Conservation (phyloP, 1,140 invertebrate species). For the Reticulitermes speratus region DNA sequence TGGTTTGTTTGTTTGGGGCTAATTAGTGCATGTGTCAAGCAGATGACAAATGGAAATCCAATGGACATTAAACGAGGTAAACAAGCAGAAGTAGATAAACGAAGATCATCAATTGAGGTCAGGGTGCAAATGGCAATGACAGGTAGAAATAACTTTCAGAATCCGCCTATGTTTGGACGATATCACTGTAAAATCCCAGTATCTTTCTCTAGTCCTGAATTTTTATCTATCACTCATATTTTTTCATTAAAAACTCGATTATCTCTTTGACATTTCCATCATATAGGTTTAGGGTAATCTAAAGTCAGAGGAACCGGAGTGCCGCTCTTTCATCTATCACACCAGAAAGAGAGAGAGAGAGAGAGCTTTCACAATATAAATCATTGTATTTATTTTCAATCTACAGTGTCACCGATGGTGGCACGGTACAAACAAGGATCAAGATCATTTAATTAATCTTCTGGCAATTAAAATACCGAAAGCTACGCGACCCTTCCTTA, state of each 20-base stretch:
- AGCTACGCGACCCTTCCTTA: background rate
- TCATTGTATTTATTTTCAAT: background rate
- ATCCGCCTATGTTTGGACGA: background rate
- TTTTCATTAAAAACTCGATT: background rate
- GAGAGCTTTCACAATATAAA: background rate
- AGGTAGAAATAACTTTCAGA: background rate
- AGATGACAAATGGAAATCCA: background rate
- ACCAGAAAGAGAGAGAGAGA: background rate
- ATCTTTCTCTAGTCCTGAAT: background rate
- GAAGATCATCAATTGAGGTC: background rate
- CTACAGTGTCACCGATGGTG: background rate
- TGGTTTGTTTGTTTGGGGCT: background rate
- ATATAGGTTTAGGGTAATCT: background rate
- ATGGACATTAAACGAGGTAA: background rate
- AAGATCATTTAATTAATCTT: slow-evolving; percentile 4
- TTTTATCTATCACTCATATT: background rate
- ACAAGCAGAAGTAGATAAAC: background rate
- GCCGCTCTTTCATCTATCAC: background rate
- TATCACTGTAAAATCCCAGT: background rate
- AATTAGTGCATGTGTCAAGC: background rate
- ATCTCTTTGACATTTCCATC: background rate
- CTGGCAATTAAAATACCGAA: background rate
- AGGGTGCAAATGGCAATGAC: background rate
- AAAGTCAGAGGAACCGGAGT: background rate
- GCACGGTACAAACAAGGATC: background rate